These are phyloP conservation scores for Heterohyrax brucei DNA, from an alignment of 2,797 vertebrate genomes.

Conservation along the genomic window DNA sequence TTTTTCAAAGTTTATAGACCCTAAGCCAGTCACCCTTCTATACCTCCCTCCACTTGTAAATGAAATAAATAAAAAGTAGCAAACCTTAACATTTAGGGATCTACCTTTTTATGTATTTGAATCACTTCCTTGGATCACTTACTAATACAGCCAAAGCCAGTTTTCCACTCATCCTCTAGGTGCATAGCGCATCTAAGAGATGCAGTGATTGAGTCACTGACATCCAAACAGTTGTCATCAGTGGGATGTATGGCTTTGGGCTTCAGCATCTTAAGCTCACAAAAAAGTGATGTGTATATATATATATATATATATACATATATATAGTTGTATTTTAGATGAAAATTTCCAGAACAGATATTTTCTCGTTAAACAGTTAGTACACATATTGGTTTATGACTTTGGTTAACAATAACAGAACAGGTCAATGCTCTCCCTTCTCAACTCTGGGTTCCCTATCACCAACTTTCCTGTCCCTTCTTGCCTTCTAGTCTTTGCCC, in stretches of 20 bases:
- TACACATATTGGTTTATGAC: too few species aligned
- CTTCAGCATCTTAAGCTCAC: background rate
- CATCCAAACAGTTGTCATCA: background rate
- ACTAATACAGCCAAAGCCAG: background rate
- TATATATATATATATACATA: too few species aligned
- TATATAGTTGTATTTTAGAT: too few species aligned
- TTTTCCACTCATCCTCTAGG: background rate
- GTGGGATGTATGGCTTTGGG: background rate
- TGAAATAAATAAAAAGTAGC: background rate
- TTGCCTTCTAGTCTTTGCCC: too few species aligned
- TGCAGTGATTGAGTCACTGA: background rate
- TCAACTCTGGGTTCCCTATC: too few species aligned
- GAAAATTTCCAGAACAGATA: too few species aligned
- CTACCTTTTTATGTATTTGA: background rate
- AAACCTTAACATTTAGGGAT: background rate
- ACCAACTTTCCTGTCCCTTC: too few species aligned
- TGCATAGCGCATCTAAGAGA: background rate
- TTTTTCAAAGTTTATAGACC: background rate
- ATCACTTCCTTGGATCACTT: background rate
- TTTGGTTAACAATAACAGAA: too few species aligned
- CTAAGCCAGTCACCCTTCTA: background rate
- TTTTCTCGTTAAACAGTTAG: too few species aligned
- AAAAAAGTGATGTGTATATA: background rate
- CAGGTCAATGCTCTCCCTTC: too few species aligned
- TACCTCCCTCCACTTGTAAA: background rate